Conservation (phyloP, 2,113 vertebrate genomes). For the Aptenodytes forsteri region DNA sequence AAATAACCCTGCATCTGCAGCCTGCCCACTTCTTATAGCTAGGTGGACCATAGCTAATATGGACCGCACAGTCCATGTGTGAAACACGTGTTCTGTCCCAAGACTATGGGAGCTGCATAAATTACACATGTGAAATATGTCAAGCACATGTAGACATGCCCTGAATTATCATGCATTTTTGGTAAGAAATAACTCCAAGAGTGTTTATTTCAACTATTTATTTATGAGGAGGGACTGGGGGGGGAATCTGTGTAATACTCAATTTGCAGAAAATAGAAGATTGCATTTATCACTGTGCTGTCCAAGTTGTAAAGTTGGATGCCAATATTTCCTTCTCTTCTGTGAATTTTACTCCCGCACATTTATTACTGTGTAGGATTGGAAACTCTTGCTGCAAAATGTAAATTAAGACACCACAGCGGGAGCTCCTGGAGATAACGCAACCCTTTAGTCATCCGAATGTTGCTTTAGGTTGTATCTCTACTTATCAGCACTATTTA, state of each 20-base stretch:
- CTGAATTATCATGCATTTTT: slow-evolving; percentile 61
- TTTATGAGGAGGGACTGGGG: neutral
- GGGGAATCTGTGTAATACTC: neutral
- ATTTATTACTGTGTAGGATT: neutral
- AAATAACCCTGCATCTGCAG: neutral
- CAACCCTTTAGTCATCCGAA: neutral
- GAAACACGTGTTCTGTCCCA: slow-evolving; percentile 70
- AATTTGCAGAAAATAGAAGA: slow-evolving; percentile 3
- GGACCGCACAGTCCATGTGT: slow-evolving; percentile 72
- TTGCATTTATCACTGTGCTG: slow-evolving; percentile 6
- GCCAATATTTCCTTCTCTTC: slow-evolving; percentile 13
- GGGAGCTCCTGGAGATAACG: neutral
- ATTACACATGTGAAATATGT: slow-evolving; percentile 73
- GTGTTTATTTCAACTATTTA: slow-evolving; percentile 10
- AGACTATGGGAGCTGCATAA: slow-evolving; percentile 69
- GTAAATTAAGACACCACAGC: slow-evolving; percentile 39
- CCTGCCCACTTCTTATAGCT: slow-evolving; percentile 28
- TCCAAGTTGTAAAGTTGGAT: neutral
- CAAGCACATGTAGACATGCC: slow-evolving; percentile 69
- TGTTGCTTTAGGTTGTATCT: neutral
- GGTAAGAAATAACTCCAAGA: neutral
- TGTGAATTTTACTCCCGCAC: slow-evolving; percentile 4
- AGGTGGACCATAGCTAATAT: slow-evolving; percentile 67
- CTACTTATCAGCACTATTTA: neutral
- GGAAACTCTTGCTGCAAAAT: slow-evolving; percentile 26